Evolutionary conservation across 2,888 invertebrate species (phyloP).

Genomic region (Micoletzkya japonica): DNA sequence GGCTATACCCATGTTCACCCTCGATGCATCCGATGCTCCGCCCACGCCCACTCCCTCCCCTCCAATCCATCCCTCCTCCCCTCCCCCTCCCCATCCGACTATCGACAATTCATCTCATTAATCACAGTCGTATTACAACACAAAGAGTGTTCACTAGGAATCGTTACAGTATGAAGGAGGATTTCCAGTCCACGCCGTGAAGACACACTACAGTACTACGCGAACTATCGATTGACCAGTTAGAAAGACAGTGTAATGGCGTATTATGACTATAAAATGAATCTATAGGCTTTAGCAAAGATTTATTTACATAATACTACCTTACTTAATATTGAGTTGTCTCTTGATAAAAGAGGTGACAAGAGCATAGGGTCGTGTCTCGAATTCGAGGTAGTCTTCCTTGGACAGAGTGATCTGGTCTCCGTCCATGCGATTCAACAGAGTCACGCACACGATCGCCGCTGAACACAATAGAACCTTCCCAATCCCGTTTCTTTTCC

Average conservation of each 20-base stretch:
- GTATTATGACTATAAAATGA: too few relatives aligned
- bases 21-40: conserved; percentile 30
- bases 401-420: conserved; percentile 76
- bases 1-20: conserved; percentile 11
- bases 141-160: too few relatives aligned
- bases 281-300: not conserved
- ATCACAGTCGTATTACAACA: too few relatives aligned
- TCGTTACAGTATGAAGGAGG: too few relatives aligned
- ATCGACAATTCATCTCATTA: too few relatives aligned
- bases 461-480: conserved; percentile 65
- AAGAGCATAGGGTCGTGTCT: conserved; percentile 56
- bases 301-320: not conserved
- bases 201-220: too few relatives aligned
- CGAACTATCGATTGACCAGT: too few relatives aligned
- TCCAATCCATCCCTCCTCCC: not conserved
- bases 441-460: conserved; percentile 89
- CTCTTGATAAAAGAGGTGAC: conserved; percentile 48
- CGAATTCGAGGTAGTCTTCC: conserved; percentile 54
- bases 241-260: too few relatives aligned
- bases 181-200: too few relatives aligned
- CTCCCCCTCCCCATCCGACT: not conserved
- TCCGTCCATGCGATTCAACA: conserved; percentile 87
- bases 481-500: not conserved
- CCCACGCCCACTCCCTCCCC: conserved; percentile 23
- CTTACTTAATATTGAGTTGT: not conserved